phyloP scores from a whole-genome alignment of 2,113 vertebrate species.

The Oceanites oceanicus region DNA sequence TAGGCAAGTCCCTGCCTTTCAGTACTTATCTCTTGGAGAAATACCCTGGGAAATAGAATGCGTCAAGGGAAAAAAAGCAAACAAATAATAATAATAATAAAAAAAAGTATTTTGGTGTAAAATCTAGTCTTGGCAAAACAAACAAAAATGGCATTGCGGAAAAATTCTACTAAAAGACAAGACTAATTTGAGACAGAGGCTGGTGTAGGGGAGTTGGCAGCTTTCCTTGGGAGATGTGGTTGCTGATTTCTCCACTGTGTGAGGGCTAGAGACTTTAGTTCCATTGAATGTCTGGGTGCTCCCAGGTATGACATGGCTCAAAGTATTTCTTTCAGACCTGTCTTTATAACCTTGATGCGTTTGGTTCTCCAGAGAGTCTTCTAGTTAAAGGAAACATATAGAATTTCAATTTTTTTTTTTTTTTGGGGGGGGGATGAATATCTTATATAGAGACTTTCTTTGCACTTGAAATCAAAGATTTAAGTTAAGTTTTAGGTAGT shows the following conservation, averaged over 20 bases:
- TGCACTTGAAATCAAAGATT: neutral
- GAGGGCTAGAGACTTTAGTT: neutral
- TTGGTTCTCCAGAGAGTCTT: neutral
- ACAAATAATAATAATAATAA: too few relatives aligned
- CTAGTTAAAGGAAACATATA: neutral
- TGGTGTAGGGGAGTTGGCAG: neutral
- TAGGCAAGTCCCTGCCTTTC: neutral
- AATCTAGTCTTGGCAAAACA: neutral
- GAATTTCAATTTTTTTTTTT: neutral
- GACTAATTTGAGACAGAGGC: neutral
- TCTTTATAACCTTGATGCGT: neutral
- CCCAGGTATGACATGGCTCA: neutral
- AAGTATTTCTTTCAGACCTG: neutral
- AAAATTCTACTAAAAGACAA: neutral
- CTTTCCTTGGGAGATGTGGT: neutral
- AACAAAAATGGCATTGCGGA: neutral
- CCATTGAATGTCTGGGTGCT: neutral
- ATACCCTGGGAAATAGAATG: neutral
- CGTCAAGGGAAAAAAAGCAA: neutral
- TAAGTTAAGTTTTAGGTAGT: neutral
- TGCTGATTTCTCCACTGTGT: neutral
- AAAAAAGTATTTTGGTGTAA: neutral
- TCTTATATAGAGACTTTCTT: neutral
- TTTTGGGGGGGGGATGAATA: rapidly evolving
- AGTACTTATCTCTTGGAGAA: neutral